Base-by-base conservation (phyloP, 92 coral and sea anemone species). In the Phenganax marumi region DNA sequence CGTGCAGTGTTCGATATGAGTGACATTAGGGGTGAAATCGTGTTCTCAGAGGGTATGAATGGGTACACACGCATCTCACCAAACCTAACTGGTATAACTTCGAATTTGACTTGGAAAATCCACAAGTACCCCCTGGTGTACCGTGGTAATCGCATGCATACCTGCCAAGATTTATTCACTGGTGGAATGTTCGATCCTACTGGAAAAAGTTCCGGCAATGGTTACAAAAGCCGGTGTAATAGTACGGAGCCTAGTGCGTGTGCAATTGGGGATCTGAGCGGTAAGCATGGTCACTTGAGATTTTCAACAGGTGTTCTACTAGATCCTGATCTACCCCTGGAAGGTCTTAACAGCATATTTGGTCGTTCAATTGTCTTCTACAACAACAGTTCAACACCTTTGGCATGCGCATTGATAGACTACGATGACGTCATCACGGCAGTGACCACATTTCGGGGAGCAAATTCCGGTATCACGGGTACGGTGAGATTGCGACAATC, bases 1-100 rank as follows among this genome's bases (percentile, higher is more conserved):
- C 86, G 64, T 23, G 97, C 98, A 21, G 78, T 77, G n/a, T 88
- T 95, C 75, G 93, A 91, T 89, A 95, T 95, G 98, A 78, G 91
- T 68, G 93, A 90, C 75, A 86, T 95, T 39, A 91, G 83, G 23
- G 93, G 97, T 11, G 84, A 89, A 19, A 90, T 92, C 8, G 83
- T 60, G 0, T 92, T 95, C 84, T 73, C 87, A 14, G 18, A 58
- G 25, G 73, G 87, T 18, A 47, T 61, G 10, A 71, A 75, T n/a
- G 66, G 57, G 17, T n/a, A 89, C 21, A 91, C 96, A 16, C 87
- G 77, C 46, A 88, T 95, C 79, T 77, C 54, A 23, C 85, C 91
- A 16, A 50, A 89, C 84, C 88, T 95, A 10, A 80, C 81, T 52
- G 98, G 98, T 23, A 39, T 92, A 58, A 70, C 81, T 65, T 90